A percentile compares a stretch with the other conserved stretches of the same genome.
phyloP scores from a whole-genome alignment of 2,797 vertebrate species.

The Basileuterus tristriatus region DNA sequence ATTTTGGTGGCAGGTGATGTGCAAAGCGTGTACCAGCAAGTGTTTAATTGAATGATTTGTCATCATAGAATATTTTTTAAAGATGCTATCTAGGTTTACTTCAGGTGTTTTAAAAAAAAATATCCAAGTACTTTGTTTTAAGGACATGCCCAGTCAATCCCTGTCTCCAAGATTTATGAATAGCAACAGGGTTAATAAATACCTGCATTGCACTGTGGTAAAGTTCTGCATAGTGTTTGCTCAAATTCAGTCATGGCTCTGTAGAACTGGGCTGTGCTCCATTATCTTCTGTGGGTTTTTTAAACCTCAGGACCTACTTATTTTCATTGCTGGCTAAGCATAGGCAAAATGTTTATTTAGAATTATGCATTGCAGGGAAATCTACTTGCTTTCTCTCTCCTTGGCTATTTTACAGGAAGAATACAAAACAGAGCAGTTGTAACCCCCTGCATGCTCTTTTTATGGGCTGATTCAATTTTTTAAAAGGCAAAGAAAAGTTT shows the following conservation, averaged over 20 bases:
- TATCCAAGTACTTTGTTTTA: not conserved
- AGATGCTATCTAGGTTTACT: slow-evolving; percentile 1
- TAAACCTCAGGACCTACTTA: not conserved
- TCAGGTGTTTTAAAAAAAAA: not conserved
- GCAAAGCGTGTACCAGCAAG: not conserved
- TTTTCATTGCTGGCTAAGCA: not conserved
- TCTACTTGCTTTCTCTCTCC: not conserved
- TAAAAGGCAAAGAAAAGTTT: not conserved
- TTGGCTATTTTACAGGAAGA: not conserved
- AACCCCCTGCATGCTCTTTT: accelerated
- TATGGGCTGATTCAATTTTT: not conserved
- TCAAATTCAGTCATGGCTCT: not conserved
- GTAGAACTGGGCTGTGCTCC: not conserved
- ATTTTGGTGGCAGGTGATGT: not conserved
- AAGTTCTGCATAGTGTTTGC: not conserved
- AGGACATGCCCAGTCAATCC: not conserved
- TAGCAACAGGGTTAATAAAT: not conserved
- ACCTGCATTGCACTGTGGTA: not conserved
- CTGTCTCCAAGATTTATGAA: not conserved
- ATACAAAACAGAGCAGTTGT: not conserved
- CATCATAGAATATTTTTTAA: not conserved
- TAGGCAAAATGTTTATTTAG: not conserved
- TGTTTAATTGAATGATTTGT: slow-evolving; percentile 3
- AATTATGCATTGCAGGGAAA: not conserved
- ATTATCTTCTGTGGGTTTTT: not conserved